These are phyloP conservation scores for Dryas iulia DNA, from an alignment of 1,140 invertebrate species.

Conservation along the genomic window DNA sequence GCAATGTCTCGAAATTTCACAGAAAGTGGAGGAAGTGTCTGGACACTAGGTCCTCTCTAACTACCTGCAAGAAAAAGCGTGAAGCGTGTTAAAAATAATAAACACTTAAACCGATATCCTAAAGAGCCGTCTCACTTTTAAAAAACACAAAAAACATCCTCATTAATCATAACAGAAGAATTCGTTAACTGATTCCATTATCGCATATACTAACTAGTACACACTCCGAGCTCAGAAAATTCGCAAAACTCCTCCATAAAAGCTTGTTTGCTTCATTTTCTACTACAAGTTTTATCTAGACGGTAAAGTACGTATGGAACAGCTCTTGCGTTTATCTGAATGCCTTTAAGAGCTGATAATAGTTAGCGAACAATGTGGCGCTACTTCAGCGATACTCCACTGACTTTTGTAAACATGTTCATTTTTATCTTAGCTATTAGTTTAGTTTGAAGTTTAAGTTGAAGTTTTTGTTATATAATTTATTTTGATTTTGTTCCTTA, in stretches of 20 bases:
- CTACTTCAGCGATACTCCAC: conserved; percentile 6
- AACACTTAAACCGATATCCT: too few relatives aligned
- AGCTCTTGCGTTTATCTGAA: conserved; percentile 30
- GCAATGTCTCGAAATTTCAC: too few relatives aligned
- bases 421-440: background rate
- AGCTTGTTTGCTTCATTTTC: conserved; percentile 1
- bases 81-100: too few relatives aligned
- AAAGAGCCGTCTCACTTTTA: too few relatives aligned
- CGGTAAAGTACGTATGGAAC: conserved; percentile 22
- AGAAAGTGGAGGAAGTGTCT: too few relatives aligned
- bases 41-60: too few relatives aligned
- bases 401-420: conserved; percentile 17
- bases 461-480: too few relatives aligned
- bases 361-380: conserved; percentile 15
- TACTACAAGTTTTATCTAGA: conserved; percentile 17
- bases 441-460: background rate
- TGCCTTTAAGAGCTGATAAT: conserved; percentile 34
- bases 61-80: too few relatives aligned
- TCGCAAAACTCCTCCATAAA: background rate
- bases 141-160: too few relatives aligned
- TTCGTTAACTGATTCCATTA: background rate
- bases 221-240: background rate
- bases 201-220: background rate
- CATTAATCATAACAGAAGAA: too few relatives aligned
- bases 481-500: too few relatives aligned